A percentile compares a stretch with the other conserved stretches of the same genome.
phyloP scores from a whole-genome alignment of 1,140 invertebrate genomes.

The Drosophila kanapiae region DNA sequence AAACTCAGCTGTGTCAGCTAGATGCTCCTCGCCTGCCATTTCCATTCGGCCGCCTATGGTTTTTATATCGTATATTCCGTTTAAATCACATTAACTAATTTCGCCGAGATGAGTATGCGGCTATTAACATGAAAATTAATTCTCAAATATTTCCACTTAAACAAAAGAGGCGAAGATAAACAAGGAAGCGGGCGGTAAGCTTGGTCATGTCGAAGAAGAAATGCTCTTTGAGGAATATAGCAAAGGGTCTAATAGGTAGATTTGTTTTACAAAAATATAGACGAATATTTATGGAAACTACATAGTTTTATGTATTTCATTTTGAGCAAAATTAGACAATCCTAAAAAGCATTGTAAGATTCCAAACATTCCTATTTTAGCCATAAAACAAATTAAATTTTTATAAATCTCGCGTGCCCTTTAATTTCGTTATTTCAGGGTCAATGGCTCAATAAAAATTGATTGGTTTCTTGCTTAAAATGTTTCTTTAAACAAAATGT shows the following conservation, averaged over 20 bases:
- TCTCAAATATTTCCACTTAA: constrained; percentile 48
- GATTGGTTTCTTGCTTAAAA: constrained; percentile 7
- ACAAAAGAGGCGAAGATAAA: constrained; percentile 20
- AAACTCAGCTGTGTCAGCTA: constrained; percentile 45
- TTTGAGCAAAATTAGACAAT: not conserved
- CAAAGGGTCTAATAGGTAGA: no score
- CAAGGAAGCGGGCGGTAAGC: not conserved
- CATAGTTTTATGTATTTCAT: not conserved
- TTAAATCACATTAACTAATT: constrained; percentile 59
- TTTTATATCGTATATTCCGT: constrained; percentile 40
- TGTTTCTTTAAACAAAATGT: constrained; percentile 1
- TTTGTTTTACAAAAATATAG: no score
- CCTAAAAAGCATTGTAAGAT: no score
- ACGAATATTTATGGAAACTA: no score
- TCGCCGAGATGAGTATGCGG: constrained; percentile 53
- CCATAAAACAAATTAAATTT: not conserved
- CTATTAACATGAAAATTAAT: constrained; percentile 74
- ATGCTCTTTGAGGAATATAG: constrained; percentile 34
- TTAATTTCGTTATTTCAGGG: not conserved
- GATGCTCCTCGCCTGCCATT: not conserved
- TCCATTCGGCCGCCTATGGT: not conserved
- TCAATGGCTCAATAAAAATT: constrained; percentile 2
- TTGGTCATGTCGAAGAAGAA: constrained; percentile 3
- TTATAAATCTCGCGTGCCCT: not conserved
- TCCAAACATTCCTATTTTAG: not conserved